Evolutionary conservation across 2,888 invertebrate species (phyloP).

Genomic region (Tanypteryx hageni): DNA sequence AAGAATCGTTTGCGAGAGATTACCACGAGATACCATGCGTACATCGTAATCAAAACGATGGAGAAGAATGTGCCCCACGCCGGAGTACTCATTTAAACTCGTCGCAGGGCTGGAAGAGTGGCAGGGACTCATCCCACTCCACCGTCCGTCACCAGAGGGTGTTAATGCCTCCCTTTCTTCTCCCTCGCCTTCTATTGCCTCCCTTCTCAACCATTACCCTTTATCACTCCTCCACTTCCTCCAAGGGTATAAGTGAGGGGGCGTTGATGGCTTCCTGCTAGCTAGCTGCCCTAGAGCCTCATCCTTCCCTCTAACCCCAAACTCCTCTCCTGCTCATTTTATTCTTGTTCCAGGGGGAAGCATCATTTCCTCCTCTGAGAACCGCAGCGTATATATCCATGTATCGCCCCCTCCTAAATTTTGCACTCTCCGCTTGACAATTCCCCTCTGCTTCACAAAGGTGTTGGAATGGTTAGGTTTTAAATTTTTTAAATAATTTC

Average conservation of each 20-base stretch:
- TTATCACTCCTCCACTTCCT: not conserved
- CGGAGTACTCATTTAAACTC: no score
- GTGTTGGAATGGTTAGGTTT: no score
- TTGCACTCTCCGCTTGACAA: not conserved
- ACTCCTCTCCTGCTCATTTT: not conserved
- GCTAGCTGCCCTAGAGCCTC: not conserved
- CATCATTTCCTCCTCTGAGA: not conserved
- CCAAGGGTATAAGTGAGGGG: not conserved
- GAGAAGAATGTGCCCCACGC: no score
- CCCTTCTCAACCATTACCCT: not conserved
- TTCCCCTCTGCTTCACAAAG: no score
- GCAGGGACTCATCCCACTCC: no score
- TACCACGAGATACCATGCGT: no score
- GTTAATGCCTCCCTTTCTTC: not conserved
- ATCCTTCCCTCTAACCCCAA: not conserved
- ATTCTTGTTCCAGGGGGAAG: not conserved
- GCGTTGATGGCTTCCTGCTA: slow-evolving; percentile 8
- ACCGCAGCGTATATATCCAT: not conserved
- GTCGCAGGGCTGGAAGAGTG: no score
- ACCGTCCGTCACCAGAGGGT: not conserved
- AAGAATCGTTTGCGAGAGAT: no score
- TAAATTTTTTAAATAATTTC: no score
- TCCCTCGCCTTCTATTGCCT: slow-evolving; percentile 6
- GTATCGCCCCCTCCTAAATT: not conserved
- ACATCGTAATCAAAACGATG: no score